Evolutionary conservation across 2,113 vertebrate species (phyloP), one percentile per base, ranked within the genome.

Genomic region (Gymnorhina tibicen): DNA sequence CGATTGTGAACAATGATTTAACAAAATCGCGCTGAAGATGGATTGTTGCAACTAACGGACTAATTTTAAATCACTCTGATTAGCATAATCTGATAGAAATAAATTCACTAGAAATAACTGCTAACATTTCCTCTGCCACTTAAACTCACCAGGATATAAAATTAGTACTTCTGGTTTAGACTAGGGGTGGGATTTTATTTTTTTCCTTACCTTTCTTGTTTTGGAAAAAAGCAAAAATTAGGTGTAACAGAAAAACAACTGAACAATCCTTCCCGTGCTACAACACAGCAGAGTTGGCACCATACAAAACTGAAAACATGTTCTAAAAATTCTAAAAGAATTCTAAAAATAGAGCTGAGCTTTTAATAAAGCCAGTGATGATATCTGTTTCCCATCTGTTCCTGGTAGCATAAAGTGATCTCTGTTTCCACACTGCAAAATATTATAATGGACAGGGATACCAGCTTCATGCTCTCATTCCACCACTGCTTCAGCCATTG

Each of bases 351-450:
- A 94, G 62, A 50, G 41, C 21, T 79, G 70, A 76, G 85, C 87
- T 96, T 91, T 92, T 91, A 89, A 89, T 89, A 83, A 95, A 94
- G 67, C 73, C 18, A 7, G 87, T 12, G 32, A 58, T 68, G 69
- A 17, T 94, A 84, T 50, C 85, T 84, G 66, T 76, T 87, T 91
- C 81, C 91, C 93, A 94, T 93, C 85, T 96, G 89, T 77, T 91
- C 81, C 75, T 70, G 35, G 52, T 74, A 91, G 72, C 81, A 91
- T 32, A 37, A 93, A 87, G 47, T 42, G 68, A 89, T 85, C 82
- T 81, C 91, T 67, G 53, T 58, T 90, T 95, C 82, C 85, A 79
- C 59, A 50, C 46, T 50, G 46, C 59, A 87, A 73, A 95, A 52
- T 68, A 56, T 35, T 64, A 68, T 24, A 75, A 73, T 16, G 55